Percentiles rank a stretch among this genome's conserved stretches.
Evolutionary conservation across 2,888 invertebrate species (phyloP).

Genomic region (Thysanoteuthis rhombus): DNA sequence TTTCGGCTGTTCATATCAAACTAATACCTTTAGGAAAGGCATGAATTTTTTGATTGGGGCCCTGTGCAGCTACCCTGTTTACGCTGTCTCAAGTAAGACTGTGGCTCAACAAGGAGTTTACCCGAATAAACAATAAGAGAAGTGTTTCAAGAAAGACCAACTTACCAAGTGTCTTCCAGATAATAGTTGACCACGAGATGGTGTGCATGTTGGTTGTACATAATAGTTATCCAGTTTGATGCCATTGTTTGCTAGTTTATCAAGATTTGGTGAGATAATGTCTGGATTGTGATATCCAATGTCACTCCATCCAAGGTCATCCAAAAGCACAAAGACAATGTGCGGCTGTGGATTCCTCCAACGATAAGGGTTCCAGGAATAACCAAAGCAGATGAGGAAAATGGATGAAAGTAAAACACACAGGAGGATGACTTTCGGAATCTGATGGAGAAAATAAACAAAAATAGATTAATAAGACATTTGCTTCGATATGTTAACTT

Average conservation of each 20-base stretch:
- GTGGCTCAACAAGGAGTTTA: too few relatives aligned
- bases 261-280: slow-evolving; percentile 48
- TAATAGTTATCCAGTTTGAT: slow-evolving; percentile 51
- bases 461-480: not conserved
- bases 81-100: too few relatives aligned
- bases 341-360: slow-evolving; percentile 36
- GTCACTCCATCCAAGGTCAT: slow-evolving; percentile 50
- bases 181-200: slow-evolving; percentile 48
- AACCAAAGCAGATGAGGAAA: not conserved
- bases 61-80: too few relatives aligned
- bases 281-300: slow-evolving; percentile 49
- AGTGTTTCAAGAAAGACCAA: too few relatives aligned
- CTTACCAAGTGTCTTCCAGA: slow-evolving; percentile 47
- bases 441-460: not conserved
- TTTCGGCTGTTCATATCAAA: too few relatives aligned
- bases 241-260: slow-evolving; percentile 43
- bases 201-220: slow-evolving; percentile 51
- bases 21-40: too few relatives aligned
- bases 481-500: too few relatives aligned
- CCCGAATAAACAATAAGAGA: too few relatives aligned
- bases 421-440: not conserved
- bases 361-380: not conserved
- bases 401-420: not conserved
- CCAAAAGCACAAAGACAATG: slow-evolving; percentile 47
- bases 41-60: too few relatives aligned